A percentile compares a stretch with the other conserved stretches of the same genome.
Conservation (phyloP, 2,888 invertebrate species). For the Beris morrisii region DNA sequence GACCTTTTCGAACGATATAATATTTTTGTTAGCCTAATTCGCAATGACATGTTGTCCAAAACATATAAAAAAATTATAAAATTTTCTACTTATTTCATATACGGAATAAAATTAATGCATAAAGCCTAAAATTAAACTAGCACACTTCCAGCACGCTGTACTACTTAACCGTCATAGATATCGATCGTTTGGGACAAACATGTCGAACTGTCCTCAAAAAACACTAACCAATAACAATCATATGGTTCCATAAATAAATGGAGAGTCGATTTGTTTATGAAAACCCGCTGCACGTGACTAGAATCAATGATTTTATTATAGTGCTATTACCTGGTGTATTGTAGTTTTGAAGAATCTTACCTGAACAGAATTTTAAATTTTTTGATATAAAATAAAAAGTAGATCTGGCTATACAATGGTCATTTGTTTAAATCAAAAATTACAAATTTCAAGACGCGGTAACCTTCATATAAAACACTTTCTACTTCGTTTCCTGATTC, state of each 20-base stretch:
- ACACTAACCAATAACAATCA: slow-evolving; percentile 6
- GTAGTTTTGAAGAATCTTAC: not conserved
- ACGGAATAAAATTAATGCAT: slow-evolving; percentile 2
- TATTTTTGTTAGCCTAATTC: too few relatives aligned
- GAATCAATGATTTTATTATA: slow-evolving; percentile 8
- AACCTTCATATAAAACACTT: slow-evolving; percentile 8
- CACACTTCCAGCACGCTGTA: not conserved
- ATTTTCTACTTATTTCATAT: slow-evolving; percentile 5
- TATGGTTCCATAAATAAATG: slow-evolving; percentile 20
- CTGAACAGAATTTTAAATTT: slow-evolving; percentile 16
- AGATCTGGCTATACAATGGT: too few relatives aligned
- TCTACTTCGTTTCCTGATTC: slow-evolving; percentile 9
- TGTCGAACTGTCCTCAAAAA: slow-evolving; percentile 14
- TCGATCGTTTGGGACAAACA: not conserved
- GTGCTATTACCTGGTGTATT: not conserved
- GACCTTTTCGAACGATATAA: too few relatives aligned
- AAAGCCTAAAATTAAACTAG: slow-evolving; percentile 1
- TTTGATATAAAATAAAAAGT: slow-evolving; percentile 1
- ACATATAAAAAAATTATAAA: not conserved
- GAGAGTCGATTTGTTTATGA: slow-evolving; percentile 26
- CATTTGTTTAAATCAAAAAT: not conserved
- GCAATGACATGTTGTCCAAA: not conserved
- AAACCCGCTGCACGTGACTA: slow-evolving; percentile 7
- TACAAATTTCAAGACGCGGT: slow-evolving; percentile 9
- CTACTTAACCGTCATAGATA: slow-evolving; percentile 2